phyloP scores from a whole-genome alignment of 2,113 vertebrate species.

The Sylvicapra grimmia region DNA sequence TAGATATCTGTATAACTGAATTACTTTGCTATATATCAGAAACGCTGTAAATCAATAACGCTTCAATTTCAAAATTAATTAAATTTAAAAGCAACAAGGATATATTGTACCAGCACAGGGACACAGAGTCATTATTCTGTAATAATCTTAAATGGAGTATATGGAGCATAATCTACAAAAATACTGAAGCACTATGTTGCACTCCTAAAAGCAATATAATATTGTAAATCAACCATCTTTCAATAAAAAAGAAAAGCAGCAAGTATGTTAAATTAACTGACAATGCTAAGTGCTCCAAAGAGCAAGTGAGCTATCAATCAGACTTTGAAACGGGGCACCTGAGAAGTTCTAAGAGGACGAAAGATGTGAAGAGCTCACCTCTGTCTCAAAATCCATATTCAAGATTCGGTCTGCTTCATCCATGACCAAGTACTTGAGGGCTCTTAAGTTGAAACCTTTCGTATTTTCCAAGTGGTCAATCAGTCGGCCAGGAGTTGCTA shows the following conservation, averaged over 20 bases:
- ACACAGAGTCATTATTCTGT: not conserved
- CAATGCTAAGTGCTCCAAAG: not conserved
- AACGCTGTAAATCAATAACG: not conserved
- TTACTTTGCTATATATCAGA: not conserved
- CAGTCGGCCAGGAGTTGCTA: constrained; percentile 94
- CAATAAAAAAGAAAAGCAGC: not conserved
- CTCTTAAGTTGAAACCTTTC: constrained; percentile 93
- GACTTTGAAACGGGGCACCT: not conserved
- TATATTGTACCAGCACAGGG: not conserved
- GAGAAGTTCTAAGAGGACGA: not conserved
- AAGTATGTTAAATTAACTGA: not conserved
- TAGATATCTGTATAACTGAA: not conserved
- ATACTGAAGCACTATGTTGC: not conserved
- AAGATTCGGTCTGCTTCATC: constrained; percentile 97
- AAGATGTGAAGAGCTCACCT: constrained; percentile 77
- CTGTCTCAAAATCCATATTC: constrained; percentile 99
- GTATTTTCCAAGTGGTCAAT: constrained; percentile 98
- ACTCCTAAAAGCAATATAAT: not conserved
- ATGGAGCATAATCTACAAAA: not conserved
- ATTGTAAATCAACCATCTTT: not conserved
- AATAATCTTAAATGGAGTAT: not conserved
- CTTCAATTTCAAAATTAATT: not conserved
- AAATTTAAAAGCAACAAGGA: not conserved
- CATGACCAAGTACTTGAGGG: constrained; percentile 95
- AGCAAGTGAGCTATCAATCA: not conserved